Evolutionary conservation across 2,113 vertebrate genomes (phyloP).

Genomic region (Pelecanoides urinatrix): DNA sequence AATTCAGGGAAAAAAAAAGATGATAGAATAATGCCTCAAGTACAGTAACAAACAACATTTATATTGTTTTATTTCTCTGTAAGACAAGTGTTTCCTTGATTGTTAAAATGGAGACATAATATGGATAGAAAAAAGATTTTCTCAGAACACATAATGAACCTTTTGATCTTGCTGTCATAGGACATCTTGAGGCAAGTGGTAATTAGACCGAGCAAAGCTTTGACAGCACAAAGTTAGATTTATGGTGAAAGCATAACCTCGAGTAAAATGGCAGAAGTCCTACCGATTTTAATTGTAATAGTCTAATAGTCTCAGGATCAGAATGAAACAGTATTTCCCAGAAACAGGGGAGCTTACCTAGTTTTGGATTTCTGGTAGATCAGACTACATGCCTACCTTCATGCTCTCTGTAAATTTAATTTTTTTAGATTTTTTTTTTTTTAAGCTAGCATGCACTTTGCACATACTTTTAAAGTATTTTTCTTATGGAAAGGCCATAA

Average conservation of each 20-base stretch:
- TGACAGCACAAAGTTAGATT: neutral
- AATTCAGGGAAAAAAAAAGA: neutral
- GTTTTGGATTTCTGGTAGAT: neutral
- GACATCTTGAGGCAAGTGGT: neutral
- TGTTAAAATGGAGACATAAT: neutral
- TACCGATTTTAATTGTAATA: neutral
- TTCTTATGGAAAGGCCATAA: neutral
- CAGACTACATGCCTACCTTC: neutral
- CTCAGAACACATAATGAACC: neutral
- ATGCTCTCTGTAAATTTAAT: neutral
- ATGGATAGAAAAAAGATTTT: neutral
- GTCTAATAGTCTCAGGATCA: neutral
- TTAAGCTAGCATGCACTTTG: neutral
- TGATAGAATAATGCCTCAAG: neutral
- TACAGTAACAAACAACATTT: neutral
- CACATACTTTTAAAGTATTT: neutral
- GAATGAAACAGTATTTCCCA: neutral
- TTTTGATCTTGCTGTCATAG: constrained; percentile 14
- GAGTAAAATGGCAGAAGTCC: neutral
- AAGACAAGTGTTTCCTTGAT: neutral
- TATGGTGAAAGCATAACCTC: neutral
- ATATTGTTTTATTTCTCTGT: neutral
- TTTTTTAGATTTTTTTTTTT: no score
- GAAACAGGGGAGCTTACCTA: neutral
- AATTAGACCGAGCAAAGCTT: constrained; percentile 18